These are phyloP conservation scores for Chymomyza caudatula DNA, from an alignment of 2,888 invertebrate genomes.

Conservation along the genomic window DNA sequence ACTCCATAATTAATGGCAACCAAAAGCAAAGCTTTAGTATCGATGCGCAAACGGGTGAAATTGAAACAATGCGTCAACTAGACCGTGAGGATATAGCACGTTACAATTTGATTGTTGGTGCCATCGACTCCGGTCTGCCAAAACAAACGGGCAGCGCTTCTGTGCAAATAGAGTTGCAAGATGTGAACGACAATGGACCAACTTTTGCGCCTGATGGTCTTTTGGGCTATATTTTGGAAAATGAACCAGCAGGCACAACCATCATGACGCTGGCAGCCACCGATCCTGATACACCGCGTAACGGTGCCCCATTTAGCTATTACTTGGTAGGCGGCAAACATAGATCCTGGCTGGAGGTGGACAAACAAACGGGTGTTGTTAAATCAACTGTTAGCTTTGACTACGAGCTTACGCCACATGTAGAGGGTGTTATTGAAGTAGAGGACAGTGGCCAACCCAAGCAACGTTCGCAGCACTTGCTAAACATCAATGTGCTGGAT, in stretches of 20 bases:
- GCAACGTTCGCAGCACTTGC: slow-evolving; percentile 88
- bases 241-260: slow-evolving; percentile 89
- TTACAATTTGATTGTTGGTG: slow-evolving; percentile 89
- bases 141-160: slow-evolving; percentile 94
- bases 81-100: slow-evolving; percentile 89
- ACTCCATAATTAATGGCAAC: slow-evolving; percentile 92
- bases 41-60: slow-evolving; percentile 90
- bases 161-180: slow-evolving; percentile 87
- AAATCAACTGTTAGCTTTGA: slow-evolving; percentile 89
- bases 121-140: slow-evolving; percentile 92
- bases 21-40: slow-evolving; percentile 90
- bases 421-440: slow-evolving; percentile 89
- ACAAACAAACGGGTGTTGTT: slow-evolving; percentile 88
- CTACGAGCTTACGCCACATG: slow-evolving; percentile 86
- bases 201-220: slow-evolving; percentile 85
- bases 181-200: slow-evolving; percentile 96
- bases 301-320: slow-evolving; percentile 94
- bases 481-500: slow-evolving; percentile 88
- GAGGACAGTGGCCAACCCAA: slow-evolving; percentile 92
- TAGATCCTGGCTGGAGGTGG: slow-evolving; percentile 86
- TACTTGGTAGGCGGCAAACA: slow-evolving; percentile 88
- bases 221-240: slow-evolving; percentile 89
- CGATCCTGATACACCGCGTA: slow-evolving; percentile 93
- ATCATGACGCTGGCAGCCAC: slow-evolving; percentile 91
- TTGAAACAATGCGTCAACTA: slow-evolving; percentile 86